Evolutionary conservation across 2,797 vertebrate species (phyloP).

Genomic region (Xerus rutilus): DNA sequence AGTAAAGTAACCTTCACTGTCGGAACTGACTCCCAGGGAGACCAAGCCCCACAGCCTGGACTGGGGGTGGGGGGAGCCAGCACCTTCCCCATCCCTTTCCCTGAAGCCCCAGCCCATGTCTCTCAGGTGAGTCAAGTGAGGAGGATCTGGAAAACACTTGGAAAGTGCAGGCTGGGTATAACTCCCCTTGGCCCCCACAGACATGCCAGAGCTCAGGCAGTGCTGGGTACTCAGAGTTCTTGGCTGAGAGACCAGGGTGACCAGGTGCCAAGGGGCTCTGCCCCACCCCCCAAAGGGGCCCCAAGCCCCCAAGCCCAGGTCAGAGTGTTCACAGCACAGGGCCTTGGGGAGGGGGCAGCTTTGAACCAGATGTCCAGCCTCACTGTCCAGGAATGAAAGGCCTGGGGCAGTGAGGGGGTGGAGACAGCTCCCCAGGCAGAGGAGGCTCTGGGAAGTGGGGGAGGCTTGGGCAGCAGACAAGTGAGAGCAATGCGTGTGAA

Average conservation of each 20-base stretch:
- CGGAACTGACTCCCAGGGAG: conserved; percentile 86
- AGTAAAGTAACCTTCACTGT: conserved; percentile 91
- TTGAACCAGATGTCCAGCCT: conserved; percentile 75
- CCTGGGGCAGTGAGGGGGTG: conserved; percentile 75
- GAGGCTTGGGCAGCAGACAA: conserved; percentile 64
- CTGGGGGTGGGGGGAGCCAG: conserved; percentile 37
- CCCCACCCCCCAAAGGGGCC: conserved; percentile 43
- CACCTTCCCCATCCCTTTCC: conserved; percentile 21
- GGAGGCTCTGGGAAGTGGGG: conserved; percentile 57
- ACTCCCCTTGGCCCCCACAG: neutral
- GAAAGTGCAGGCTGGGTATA: conserved; percentile 6
- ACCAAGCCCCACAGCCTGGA: conserved; percentile 78
- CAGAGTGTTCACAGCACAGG: conserved; percentile 82
- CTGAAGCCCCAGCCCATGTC: neutral
- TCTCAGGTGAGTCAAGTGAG: conserved; percentile 67
- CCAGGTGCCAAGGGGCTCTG: conserved; percentile 60
- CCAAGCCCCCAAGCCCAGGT: conserved; percentile 68
- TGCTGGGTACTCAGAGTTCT: conserved; percentile 74
- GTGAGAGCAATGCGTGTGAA: conserved; percentile 11
- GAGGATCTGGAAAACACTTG: conserved; percentile 34
- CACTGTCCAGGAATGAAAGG: conserved; percentile 77
- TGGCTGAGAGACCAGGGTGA: conserved; percentile 81
- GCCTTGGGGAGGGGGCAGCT: conserved; percentile 84
- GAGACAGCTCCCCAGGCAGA: conserved; percentile 70
- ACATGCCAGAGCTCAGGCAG: conserved; percentile 43